Conservation (phyloP, 2,113 vertebrate species). For the Daphoenositta chrysoptera region DNA sequence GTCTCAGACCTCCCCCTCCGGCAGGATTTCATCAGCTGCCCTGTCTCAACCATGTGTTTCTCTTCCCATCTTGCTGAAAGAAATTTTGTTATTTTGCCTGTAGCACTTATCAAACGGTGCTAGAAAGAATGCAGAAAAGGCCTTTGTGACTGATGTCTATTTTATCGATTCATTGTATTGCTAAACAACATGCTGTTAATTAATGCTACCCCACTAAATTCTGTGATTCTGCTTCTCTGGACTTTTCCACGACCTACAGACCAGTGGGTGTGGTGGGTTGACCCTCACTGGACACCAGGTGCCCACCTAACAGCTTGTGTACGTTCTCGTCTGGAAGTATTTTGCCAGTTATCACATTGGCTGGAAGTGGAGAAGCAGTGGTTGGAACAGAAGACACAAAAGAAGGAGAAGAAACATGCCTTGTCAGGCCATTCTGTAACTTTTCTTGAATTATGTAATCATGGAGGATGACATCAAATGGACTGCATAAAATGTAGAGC, state of each 20-base stretch:
- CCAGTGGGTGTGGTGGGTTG: background rate
- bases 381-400: background rate
- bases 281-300: background rate
- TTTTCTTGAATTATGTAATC: background rate
- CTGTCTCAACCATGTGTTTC: background rate
- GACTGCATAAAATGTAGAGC: background rate
- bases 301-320: background rate
- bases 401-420: background rate
- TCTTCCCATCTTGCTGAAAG: conserved; percentile 2
- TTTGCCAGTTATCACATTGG: background rate
- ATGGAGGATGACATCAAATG: background rate
- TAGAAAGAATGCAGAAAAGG: background rate
- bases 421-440: background rate
- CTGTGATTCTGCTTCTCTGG: background rate
- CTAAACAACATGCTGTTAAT: background rate
- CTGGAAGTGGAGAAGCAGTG: background rate
- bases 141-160: background rate
- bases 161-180: background rate
- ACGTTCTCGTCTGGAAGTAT: background rate
- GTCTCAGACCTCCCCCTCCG: background rate
- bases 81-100: background rate
- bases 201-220: background rate
- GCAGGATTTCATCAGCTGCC: conserved; percentile 21
- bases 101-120: background rate
- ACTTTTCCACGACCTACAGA: background rate